Evolutionary conservation across 2,888 invertebrate genomes (phyloP), one percentile per base, ranked within the genome.

Genomic region (Pemphredon lugubris): DNA sequence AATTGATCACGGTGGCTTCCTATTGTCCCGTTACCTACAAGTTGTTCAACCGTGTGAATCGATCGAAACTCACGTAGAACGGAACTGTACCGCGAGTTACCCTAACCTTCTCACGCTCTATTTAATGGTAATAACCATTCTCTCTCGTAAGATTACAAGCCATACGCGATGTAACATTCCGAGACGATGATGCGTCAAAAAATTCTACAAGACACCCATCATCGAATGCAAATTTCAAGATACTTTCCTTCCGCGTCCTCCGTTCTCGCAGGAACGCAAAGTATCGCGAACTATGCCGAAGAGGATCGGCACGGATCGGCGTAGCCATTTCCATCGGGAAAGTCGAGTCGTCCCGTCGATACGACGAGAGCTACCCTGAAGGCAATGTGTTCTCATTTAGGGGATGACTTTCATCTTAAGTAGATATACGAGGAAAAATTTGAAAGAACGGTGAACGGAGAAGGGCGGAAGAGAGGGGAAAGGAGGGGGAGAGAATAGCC

Each of bases 401-500:
- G 30, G 40, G 45, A 58, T 57, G 53, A 34, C 51, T 39, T 32
- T 23, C 50, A 59, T 59, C 67, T 60, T 69, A 69, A 59, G 48
- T 23, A 51, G 21, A 48, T 51, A n/a, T 40, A 32, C 1, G 4
- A 44, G 34, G 48, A 20, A 11, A 32, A 53, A 21, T 2, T 47
- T 20, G 30, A 13, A 40, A 14, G 50, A 34, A 37, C 21, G 16
- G 51, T 18, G 32, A 16, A 23, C 21, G 34, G 39, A 5, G 0
- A 32, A 9, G 47, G n/a, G 45, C 30, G 30, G n/a, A 30, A 6
- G 20, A 7, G 7, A 51, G 26, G 50, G 26, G 55, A 51, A 59
- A 55, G 21, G 67, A 42, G 30, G 72, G n/a, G 40, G 63, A 45
- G 65, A 60, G 50, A 53, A 58, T 68, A 78, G 64, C 47, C 30